Percentiles rank a stretch among this genome's conserved stretches.
phyloP scores from a whole-genome alignment of 2,113 vertebrate species.

The sheep (Ovis aries) region DNA sequence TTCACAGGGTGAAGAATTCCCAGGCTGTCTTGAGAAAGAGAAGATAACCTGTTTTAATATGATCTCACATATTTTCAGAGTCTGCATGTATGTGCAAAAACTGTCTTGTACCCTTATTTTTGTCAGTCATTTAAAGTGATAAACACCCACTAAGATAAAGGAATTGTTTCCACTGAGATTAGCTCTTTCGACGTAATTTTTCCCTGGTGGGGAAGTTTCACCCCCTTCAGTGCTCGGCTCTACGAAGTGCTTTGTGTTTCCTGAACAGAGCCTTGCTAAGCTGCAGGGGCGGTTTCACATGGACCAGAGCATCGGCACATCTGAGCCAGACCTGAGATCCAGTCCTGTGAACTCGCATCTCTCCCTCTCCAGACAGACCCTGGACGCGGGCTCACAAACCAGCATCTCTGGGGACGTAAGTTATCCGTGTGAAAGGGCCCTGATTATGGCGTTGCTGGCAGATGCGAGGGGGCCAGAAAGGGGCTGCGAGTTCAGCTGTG shows the following conservation, averaged over 20 bases:
- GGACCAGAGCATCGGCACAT: conserved; percentile 75
- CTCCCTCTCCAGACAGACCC: conserved; percentile 82
- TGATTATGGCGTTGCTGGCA: neutral
- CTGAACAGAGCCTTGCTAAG: conserved; percentile 85
- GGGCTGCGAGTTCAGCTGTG: neutral
- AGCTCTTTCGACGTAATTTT: neutral
- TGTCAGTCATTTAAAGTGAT: neutral
- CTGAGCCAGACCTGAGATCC: conserved; percentile 78
- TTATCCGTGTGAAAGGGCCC: neutral
- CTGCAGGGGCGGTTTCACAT: conserved; percentile 82
- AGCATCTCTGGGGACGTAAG: conserved; percentile 88
- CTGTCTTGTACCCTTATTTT: neutral
- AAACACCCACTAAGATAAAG: neutral
- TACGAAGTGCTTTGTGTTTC: conserved; percentile 43
- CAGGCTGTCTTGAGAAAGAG: neutral
- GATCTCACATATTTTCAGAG: neutral
- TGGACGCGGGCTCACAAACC: conserved; percentile 88
- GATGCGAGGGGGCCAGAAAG: neutral
- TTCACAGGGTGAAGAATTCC: neutral
- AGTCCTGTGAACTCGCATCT: conserved; percentile 75
- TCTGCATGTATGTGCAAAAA: neutral
- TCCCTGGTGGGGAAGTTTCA: neutral
- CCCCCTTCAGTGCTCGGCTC: neutral
- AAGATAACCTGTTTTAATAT: neutral
- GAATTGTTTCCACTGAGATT: neutral